Base-by-base conservation (phyloP, 2,797 vertebrate genomes). In the Champsocephalus gunnari region DNA sequence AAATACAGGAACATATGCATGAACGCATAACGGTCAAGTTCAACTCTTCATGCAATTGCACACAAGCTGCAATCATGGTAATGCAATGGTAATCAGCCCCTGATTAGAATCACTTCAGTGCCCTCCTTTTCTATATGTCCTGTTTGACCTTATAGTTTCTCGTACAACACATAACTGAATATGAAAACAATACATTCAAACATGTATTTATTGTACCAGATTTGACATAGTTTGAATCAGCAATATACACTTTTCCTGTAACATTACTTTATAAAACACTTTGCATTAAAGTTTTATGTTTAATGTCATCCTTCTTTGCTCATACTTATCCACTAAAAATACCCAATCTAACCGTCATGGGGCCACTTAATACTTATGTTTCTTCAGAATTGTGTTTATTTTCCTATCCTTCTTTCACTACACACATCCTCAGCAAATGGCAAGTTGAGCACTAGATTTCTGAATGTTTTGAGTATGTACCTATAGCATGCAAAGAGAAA, bases 41-140 rank as follows among this genome's bases (percentile, higher is more conserved):
- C 59, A 76, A 55, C 73, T 19, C 61, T 28, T 54, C 59, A 70
- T 65, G 58, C 66, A 60, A 43, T 70, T 79, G 54, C 77, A 86
- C 72, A 76, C 60, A 54, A 45, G 57, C 64, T 79, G 55, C 59
- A 72, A 63, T 82, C 75, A 83, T 79, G 80, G 48, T 61, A 66
- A 84, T 75, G 45, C 16, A 19, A 54, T 56, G 60, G 66, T 70
- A 82, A 77, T 79, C 24, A 76, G 57, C n/a, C 4, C 50, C 57
- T 74, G 75, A 86, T 80, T 83, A 53, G 59, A 74, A 64, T 61
- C 63, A 73, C 62, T 71, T 59, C 48, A 60, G n/a, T 67, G 66
- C 50, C 34, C 32, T 28, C 60, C 2, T 75, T 38, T 38, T 38
- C 34, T 24, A 71, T 24, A 9, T n/a, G 1, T 19, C 54, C 10